phyloP scores from a whole-genome alignment of 2,797 vertebrate species.

The Sorex maritimensis region DNA sequence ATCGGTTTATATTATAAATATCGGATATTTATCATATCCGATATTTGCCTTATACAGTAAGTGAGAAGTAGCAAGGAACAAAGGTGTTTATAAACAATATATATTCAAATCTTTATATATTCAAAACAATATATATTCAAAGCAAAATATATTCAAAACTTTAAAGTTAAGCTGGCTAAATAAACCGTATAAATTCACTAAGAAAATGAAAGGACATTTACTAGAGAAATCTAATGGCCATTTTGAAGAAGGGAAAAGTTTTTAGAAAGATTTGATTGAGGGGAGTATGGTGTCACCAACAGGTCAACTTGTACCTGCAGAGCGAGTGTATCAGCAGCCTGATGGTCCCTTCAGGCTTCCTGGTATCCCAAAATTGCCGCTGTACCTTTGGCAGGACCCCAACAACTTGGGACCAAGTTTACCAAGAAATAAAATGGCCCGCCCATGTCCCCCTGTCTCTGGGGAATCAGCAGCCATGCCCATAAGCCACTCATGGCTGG shows the following conservation, averaged over 20 bases:
- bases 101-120: background rate
- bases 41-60: slow-evolving; percentile 24
- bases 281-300: no score
- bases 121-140: background rate
- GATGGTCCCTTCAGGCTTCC: no score
- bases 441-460: no score
- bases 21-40: background rate
- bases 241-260: background rate
- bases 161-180: background rate
- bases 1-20: no score
- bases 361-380: no score
- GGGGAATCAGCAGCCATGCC: no score
- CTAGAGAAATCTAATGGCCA: background rate
- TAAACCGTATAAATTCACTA: background rate
- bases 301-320: no score
- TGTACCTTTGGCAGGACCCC: no score
- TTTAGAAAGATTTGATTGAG: background rate
- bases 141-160: background rate
- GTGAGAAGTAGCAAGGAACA: slow-evolving; percentile 37
- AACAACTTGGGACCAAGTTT: no score
- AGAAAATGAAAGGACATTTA: background rate
- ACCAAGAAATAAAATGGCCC: no score
- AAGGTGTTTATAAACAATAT: background rate
- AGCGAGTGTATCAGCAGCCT: no score
- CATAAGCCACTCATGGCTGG: no score